Evolutionary conservation across 2,797 vertebrate species (phyloP), one percentile per base, ranked within the genome.

Genomic region (Platalea minor): DNA sequence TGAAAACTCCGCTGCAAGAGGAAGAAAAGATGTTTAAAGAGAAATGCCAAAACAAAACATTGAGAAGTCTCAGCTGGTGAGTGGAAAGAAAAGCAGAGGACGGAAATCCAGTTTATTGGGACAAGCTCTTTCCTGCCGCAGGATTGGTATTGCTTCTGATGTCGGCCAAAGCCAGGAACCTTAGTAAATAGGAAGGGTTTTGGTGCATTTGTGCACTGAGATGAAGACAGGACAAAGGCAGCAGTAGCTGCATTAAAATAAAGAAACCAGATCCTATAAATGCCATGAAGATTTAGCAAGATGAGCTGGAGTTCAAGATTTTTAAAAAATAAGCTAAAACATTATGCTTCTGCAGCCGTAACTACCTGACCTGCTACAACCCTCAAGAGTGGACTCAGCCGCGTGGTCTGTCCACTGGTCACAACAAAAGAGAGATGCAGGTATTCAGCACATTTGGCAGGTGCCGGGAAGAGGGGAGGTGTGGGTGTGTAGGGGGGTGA

Each of bases 41-140:
- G 53, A 94, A 94, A 76, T 68, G 85, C 56, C 73, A 91, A 85
- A 95, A 92, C 79, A 91, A 92, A 94, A 79, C n/a, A 26, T 50
- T 70, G 76, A 93, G 24, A 89, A 92, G 50, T n/a, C 69, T 88
- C 92, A 93, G 65, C 54, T 81, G 79, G 65, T 17, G 37, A 90
- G n/a, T 6, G 21, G 28, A 93, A 33, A 94, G 21, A 91, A 90
- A 92, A 95, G 25, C 67, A 77, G 54, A 85, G n/a, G 69, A 86
- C 28, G 51, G 60, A 88, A 96, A 95, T 85, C 28, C 64, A 85
- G 79, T 41, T 77, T 90, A 90, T 93, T 92, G 90, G 85, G 84
- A 92, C 53, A 89, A 95, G 84, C 15, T 88, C 74, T 65, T 94
- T 84, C 37, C 76, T 79, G 85, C 28, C 5, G 3, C 54, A 82